Base-by-base conservation (phyloP, 2,113 vertebrate genomes). In the Zosterops borbonicus region DNA sequence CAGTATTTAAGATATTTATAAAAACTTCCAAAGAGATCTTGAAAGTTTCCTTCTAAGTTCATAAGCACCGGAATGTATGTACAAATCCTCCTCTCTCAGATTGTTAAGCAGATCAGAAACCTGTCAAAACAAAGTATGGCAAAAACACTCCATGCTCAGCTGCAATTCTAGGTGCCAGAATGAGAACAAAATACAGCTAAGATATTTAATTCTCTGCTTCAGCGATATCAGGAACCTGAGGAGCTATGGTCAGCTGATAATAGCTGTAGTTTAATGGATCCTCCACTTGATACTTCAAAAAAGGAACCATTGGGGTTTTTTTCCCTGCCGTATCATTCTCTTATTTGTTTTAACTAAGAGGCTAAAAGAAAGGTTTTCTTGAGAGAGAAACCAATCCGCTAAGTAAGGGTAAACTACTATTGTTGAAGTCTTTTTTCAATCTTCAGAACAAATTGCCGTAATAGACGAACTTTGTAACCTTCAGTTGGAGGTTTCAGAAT, bases 261-360 rank as follows among this genome's bases (percentile, higher is more conserved):
- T 20, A 52, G 21, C 13, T 82, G 44, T 16, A 81, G 8, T 69
- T 77, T 27, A 75, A 75, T 31, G n/a, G 31, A 47, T 24, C 12
- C 4, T 58, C 31, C 31, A 41, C 41, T 67, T 83, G 25, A 17
- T n/a, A 53, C 7, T 73, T 20, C 25, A 46, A 37, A 8, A 2
- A 46, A 83, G 10, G 39, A 78, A 42, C 5, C 9, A 29, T 1
- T 37, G 21, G 7, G 23, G n/a, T 5, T 6, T 65, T 74, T 35
- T 50, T 50, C n/a, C 28, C 25, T n/a, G 11, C 9, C 0, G 0
- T 62, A 87, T 74, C 37, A 31, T 73, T 76, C 28, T 49, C 25
- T 25, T n/a, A 37, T 31, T 84, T 82, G 4, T 71, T 91, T 90
- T 63, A 79, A 58, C 2, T 31, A 47, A 78, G 62, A 74, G 9